Conservation (phyloP, 2,113 vertebrate species). For the Cyrtonyx montezumae region DNA sequence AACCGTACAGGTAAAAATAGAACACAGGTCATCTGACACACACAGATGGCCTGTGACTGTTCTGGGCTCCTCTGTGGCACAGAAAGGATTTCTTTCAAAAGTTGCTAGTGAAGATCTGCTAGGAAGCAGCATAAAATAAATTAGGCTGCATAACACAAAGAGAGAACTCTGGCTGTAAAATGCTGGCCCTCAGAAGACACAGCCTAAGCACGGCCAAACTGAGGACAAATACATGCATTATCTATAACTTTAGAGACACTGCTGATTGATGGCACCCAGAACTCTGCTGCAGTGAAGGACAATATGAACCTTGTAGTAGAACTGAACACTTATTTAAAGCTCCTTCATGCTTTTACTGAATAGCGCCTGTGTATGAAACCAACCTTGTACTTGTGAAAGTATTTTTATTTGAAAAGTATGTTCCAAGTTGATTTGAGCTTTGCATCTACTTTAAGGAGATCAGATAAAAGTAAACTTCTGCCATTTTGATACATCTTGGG, state of each 20-base stretch:
- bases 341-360: background rate
- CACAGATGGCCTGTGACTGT: background rate
- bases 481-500: rapidly evolving
- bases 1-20: constrained; percentile 1
- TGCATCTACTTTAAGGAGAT: background rate
- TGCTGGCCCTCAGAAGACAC: background rate
- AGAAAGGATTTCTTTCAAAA: background rate
- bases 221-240: background rate
- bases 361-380: background rate
- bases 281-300: background rate
- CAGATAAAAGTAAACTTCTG: background rate
- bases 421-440: background rate
- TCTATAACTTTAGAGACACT: background rate
- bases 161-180: background rate
- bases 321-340: background rate
- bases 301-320: background rate
- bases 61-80: background rate
- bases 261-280: background rate
- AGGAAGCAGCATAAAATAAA: background rate
- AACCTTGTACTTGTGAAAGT: background rate
- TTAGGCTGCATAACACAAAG: background rate
- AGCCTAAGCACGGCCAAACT: background rate
- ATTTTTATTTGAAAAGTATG: background rate
- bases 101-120: background rate
- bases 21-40: background rate